Evolutionary conservation across 2,113 vertebrate genomes (phyloP).

Genomic region (Pholis gunnellus): DNA sequence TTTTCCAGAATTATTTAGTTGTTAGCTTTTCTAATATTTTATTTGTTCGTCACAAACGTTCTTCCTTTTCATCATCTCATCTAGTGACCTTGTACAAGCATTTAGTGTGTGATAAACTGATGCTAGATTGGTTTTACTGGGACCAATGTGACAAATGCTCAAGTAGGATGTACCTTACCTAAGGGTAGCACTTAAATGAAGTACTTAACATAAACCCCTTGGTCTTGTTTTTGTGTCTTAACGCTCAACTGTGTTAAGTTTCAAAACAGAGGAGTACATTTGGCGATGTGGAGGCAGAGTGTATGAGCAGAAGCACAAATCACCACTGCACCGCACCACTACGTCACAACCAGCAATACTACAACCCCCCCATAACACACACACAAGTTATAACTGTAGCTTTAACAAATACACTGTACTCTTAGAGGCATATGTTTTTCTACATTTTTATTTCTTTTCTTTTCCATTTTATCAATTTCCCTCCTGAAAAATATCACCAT

Average conservation of each 20-base stretch:
- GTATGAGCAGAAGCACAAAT: constrained; percentile 52
- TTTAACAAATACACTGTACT: not conserved
- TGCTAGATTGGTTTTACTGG: too few relatives aligned
- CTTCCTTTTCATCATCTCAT: too few relatives aligned
- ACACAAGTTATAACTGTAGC: not conserved
- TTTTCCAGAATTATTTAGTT: too few relatives aligned
- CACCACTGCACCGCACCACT: constrained; percentile 69
- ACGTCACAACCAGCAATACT: constrained; percentile 57
- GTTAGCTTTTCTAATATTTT: too few relatives aligned
- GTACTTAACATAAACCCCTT: not conserved
- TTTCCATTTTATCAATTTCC: not conserved
- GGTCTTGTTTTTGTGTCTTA: not conserved
- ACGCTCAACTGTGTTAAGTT: constrained; percentile 4
- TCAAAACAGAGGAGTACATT: constrained; percentile 4
- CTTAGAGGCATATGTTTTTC: not conserved
- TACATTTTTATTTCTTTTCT: not conserved
- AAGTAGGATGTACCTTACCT: not conserved
- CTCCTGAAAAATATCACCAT: not conserved
- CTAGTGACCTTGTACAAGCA: too few relatives aligned
- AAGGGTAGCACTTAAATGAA: not conserved
- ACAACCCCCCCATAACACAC: not conserved
- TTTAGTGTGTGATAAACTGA: too few relatives aligned
- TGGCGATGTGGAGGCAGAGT: constrained; percentile 33
- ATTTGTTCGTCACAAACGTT: too few relatives aligned
- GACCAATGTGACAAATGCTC: not conserved